phyloP scores from a whole-genome alignment of 2,113 vertebrate genomes.

The Hypanus sabinus region DNA sequence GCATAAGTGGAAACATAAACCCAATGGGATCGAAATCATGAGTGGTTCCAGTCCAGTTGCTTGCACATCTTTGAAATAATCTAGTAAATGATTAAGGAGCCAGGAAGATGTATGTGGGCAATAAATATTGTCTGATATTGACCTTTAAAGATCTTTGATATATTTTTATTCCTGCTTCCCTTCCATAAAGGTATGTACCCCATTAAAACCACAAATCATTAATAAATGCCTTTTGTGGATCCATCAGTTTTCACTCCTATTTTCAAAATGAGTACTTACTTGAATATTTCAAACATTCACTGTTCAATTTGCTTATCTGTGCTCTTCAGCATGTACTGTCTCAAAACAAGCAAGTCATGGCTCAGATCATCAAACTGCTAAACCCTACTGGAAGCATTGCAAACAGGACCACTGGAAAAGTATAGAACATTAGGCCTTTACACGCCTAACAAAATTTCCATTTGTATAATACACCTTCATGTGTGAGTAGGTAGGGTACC shows the following conservation, averaged over 20 bases:
- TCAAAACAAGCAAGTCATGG: not conserved
- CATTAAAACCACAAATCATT: not conserved
- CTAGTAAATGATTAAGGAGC: not conserved
- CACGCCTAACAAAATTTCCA: not conserved
- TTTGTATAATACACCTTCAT: not conserved
- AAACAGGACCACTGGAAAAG: not conserved
- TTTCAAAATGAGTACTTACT: not conserved
- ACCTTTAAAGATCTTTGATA: not conserved
- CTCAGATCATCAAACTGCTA: not conserved
- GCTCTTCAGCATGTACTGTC: not conserved
- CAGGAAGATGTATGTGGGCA: not conserved
- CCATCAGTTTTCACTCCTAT: not conserved
- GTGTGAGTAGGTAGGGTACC: too few relatives aligned
- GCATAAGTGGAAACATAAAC: not conserved
- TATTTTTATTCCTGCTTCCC: not conserved
- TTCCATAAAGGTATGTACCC: not conserved
- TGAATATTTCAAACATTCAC: not conserved
- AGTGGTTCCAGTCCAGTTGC: not conserved
- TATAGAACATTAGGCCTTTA: not conserved
- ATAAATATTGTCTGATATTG: not conserved
- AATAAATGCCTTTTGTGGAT: not conserved
- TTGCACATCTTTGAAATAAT: not conserved
- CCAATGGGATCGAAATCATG: not conserved
- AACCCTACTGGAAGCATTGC: not conserved
- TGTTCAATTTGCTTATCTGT: not conserved